Conservation (phyloP, 1,140 invertebrate species). For the Zaprionus kolodkinae region DNA sequence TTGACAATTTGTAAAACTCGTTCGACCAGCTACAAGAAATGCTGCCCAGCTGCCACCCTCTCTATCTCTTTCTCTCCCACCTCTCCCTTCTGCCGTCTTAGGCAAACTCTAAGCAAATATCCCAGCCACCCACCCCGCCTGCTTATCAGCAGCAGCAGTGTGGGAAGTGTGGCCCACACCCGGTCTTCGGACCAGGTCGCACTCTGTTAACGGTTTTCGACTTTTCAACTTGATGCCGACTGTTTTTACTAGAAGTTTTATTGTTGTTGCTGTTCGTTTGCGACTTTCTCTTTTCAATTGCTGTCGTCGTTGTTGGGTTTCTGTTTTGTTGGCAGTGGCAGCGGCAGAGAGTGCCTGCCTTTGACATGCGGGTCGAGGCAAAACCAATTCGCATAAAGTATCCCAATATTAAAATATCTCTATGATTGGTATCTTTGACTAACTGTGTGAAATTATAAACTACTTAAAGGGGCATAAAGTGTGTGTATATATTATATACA, state of each 20-base stretch:
- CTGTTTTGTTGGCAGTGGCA: slow-evolving; percentile 19
- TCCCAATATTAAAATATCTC: background rate
- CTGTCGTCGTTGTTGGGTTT: slow-evolving; percentile 45
- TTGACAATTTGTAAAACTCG: slow-evolving; percentile 80
- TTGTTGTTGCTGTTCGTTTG: slow-evolving; percentile 50
- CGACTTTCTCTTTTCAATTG: slow-evolving; percentile 83
- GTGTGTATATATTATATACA: too few relatives aligned
- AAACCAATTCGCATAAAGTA: background rate
- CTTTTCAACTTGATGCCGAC: slow-evolving; percentile 60
- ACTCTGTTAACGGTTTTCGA: slow-evolving; percentile 61
- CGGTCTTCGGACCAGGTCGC: background rate
- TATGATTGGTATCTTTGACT: background rate
- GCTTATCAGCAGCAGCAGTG: slow-evolving; percentile 39
- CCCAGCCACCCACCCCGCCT: background rate
- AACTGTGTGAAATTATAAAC: background rate
- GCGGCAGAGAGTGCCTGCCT: slow-evolving; percentile 6
- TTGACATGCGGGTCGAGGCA: slow-evolving; percentile 14
- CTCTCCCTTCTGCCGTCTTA: too few relatives aligned
- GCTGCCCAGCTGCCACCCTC: background rate
- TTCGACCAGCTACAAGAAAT: slow-evolving; percentile 65
- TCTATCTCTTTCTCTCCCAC: slow-evolving; percentile 9
- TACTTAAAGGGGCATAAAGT: too few relatives aligned
- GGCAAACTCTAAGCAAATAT: too few relatives aligned
- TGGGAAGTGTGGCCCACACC: background rate
- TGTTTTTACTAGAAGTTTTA: slow-evolving; percentile 60